Conservation (phyloP, 2,113 vertebrate species). For the Plestiodon gilberti region DNA sequence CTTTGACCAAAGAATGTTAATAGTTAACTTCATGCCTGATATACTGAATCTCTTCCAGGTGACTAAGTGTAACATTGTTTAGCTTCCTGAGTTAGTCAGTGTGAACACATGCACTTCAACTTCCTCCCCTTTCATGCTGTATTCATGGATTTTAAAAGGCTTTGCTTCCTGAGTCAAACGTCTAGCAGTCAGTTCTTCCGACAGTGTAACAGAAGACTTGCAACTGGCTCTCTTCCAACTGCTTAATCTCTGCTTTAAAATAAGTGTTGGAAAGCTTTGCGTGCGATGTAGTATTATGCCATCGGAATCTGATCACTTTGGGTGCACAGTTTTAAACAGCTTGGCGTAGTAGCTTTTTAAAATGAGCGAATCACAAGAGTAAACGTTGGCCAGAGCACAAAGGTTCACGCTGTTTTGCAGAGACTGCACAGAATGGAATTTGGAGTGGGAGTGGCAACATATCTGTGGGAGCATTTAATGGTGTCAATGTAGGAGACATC, state of each 20-base stretch:
- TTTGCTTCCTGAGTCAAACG: slow-evolving; percentile 23
- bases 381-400: background rate
- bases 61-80: slow-evolving; percentile 52
- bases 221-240: background rate
- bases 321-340: accelerated
- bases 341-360: background rate
- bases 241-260: background rate
- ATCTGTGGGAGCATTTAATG: background rate
- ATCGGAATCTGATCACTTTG: accelerated
- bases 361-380: background rate
- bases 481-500: background rate
- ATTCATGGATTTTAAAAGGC: background rate
- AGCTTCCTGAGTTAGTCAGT: slow-evolving; percentile 69
- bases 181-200: background rate
- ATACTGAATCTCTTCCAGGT: slow-evolving; percentile 62
- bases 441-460: slow-evolving; percentile 3
- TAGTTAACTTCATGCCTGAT: slow-evolving; percentile 41
- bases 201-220: background rate
- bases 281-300: background rate
- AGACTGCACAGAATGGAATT: slow-evolving; percentile 2
- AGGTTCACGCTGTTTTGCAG: slow-evolving; percentile 1
- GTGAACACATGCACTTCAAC: slow-evolving; percentile 52
- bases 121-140: slow-evolving; percentile 8
- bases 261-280: accelerated
- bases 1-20: slow-evolving; percentile 17